Base-by-base conservation (phyloP, 2,113 vertebrate genomes). In the Canis aureus region DNA sequence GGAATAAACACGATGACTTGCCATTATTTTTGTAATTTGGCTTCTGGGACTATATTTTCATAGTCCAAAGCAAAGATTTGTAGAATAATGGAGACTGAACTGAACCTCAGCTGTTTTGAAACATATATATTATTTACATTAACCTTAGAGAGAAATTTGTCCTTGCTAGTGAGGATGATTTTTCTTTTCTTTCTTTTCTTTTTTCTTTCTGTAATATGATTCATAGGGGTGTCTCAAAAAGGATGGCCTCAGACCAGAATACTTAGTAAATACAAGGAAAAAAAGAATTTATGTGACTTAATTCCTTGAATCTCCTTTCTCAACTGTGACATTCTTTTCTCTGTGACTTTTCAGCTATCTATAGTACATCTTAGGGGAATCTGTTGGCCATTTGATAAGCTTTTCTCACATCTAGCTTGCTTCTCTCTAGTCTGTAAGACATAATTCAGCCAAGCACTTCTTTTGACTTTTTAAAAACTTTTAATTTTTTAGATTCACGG, bases 1-100 rank as follows among this genome's bases (percentile, higher is more conserved):
- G 20, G 95, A 98, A 98, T 98, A 98, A 98, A 98, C 97, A 98
- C 71, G 97, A 49, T 73, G 91, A 97, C 38, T 66, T 97, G 83
- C 97, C 60, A 43, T 98, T 98, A 92, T 97, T 88, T 38, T 67
- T 98, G 74, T 98, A 98, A 97, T 98, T 98, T 98, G 89, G 92
- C 96, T 98, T 96, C 43, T 93, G 95, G 81, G 89, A 84, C 87
- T 92, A 64, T 64, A 43, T 0, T 97, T 98, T 98, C 23, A 73
- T 97, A 96, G 98, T 95, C 92, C 59, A 57, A 67, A 96, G 97
- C 43, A 27, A 96, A 97, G 80, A 90, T 98, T 97, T 97, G 3
- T 80, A 71, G 66, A 91, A 79, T 95, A 89, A 38, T 87, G 13
- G 20, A 71, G 22, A 69, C 51, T 91, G 23, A 79, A 69, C 51